phyloP scores from a whole-genome alignment of 1,140 invertebrate genomes.

The Pseudomyrmex dendroicus region DNA sequence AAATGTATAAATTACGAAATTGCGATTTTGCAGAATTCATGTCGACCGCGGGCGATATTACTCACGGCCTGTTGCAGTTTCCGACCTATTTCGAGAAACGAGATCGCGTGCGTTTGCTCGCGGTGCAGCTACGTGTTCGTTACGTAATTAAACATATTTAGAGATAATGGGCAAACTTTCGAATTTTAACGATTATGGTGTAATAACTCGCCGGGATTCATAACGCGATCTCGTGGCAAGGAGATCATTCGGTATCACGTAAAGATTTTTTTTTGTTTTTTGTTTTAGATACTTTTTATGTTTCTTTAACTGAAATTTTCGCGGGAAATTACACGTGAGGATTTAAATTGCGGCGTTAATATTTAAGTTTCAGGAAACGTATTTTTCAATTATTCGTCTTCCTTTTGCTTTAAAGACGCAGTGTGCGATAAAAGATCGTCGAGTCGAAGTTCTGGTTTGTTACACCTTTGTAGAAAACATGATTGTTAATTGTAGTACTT shows the following conservation, averaged over 20 bases:
- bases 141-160: constrained; percentile 54
- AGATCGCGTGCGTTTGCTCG: constrained; percentile 27
- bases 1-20: constrained; percentile 45
- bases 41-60: not conserved
- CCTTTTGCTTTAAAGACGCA: too few relatives aligned
- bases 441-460: not conserved
- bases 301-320: not conserved
- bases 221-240: constrained; percentile 2
- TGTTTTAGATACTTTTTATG: not conserved
- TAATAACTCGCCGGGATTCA: not conserved
- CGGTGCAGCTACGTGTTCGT: constrained; percentile 27
- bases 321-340: not conserved
- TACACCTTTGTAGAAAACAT: not conserved
- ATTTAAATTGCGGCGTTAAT: too few relatives aligned
- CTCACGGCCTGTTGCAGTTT: constrained; percentile 7
- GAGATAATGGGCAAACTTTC: constrained; percentile 43
- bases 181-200: constrained; percentile 36
- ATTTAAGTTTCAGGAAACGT: too few relatives aligned
- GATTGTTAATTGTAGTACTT: constrained; percentile 8
- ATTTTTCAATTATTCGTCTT: too few relatives aligned
- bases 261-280: not conserved
- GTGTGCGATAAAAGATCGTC: too few relatives aligned
- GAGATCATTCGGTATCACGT: not conserved
- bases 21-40: constrained; percentile 48
- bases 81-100: constrained; percentile 17